Base-by-base conservation (phyloP, 2,113 vertebrate genomes). In the Urocitellus parryii region DNA sequence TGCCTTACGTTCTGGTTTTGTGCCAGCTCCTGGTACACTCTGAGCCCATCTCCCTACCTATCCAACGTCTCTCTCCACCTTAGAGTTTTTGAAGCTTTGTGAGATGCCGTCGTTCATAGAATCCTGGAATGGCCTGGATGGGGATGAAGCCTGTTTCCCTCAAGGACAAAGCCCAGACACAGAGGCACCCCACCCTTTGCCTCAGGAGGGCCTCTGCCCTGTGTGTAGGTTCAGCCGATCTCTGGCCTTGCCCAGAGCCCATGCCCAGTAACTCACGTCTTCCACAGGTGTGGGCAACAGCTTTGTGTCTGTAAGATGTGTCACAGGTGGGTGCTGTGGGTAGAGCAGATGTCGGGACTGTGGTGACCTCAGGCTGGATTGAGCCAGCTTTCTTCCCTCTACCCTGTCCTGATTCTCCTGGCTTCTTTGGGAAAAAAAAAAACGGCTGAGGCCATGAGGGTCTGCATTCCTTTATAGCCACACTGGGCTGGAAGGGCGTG, bases 241-340 rank as follows among this genome's bases (percentile, higher is more conserved):
- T 39, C 25, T 73, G 73, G 51, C 39, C 80, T 18, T 80, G 63
- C 42, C 34, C 29, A 29, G 80, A 84, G 85, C 25, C 13, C 42
- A 16, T 4, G 27, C 8, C 22, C 5, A 13, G 84, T 18, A 53
- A 92, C 68, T 20, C 8, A 12, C 3, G 27, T 74, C 53, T 17
- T 20, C 37, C 37, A 0, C 0, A 2, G n/a, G 45, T 12, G 1
- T 24, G 24, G 67, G n/a, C 5, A 45, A 25, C 13, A 61, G 78
- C 34, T 80, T 25, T 13, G 32, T 37, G 37, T 53, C 76, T 5
- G 0, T 24, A 8, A 81, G 63, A 4, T 27, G 22, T 51, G 18
- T 65, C 1, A 1, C 32, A 27, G 48, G 27, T 9, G 56, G n/a
- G 24, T 0, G 37, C 32, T 3, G 1, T 29, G 63, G 34, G 45